Evolutionary conservation across 2,113 vertebrate species (phyloP).

Genomic region (Hyla sarda): DNA sequence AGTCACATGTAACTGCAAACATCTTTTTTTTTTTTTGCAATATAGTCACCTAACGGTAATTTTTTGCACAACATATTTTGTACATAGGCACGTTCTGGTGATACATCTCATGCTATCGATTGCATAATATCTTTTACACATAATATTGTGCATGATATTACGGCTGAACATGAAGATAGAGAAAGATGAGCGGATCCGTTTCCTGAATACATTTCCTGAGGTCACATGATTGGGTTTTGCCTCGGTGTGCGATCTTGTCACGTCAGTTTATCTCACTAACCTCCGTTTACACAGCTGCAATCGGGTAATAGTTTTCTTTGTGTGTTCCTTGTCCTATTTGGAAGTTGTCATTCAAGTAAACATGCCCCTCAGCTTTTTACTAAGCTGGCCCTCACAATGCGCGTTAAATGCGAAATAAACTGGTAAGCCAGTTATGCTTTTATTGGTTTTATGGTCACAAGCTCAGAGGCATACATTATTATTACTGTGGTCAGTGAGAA

Average conservation of each 20-base stretch:
- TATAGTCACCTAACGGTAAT: too few relatives aligned
- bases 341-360: slow-evolving; percentile 43
- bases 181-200: not conserved
- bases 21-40: too few relatives aligned
- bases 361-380: slow-evolving; percentile 10
- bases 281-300: slow-evolving; percentile 56
- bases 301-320: slow-evolving; percentile 33
- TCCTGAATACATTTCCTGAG: slow-evolving; percentile 29
- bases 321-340: slow-evolving; percentile 35
- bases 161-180: too few relatives aligned
- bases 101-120: too few relatives aligned
- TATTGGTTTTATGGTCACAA: not conserved
- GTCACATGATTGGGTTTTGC: slow-evolving; percentile 34
- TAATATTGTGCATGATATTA: not conserved
- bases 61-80: too few relatives aligned
- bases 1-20: too few relatives aligned
- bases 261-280: slow-evolving; percentile 33
- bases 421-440: not conserved
- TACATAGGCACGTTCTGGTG: too few relatives aligned
- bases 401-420: not conserved
- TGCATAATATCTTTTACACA: not conserved
- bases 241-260: slow-evolving; percentile 42
- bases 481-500: slow-evolving; percentile 16
- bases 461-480: slow-evolving; percentile 16
- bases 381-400: slow-evolving; percentile 1